phyloP scores from a whole-genome alignment of 2,113 vertebrate species.

The Micromys minutus region DNA sequence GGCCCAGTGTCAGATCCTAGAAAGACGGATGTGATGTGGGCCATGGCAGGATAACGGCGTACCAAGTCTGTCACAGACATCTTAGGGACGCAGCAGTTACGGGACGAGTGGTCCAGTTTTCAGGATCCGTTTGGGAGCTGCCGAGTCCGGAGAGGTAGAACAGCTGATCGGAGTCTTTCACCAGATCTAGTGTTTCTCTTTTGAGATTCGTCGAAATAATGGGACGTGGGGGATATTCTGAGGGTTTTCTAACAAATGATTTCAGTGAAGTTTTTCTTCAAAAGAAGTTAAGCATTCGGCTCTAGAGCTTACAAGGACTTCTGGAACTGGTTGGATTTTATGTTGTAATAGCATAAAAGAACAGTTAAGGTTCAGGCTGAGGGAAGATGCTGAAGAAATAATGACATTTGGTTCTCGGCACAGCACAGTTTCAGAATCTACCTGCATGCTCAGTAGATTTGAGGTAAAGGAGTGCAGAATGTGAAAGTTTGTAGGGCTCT shows the following conservation, averaged over 20 bases:
- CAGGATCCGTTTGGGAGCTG: constrained; percentile 10
- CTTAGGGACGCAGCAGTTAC: not conserved
- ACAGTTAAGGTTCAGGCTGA: not conserved
- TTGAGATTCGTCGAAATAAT: constrained; percentile 29
- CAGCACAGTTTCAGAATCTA: not conserved
- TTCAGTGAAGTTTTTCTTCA: constrained; percentile 31
- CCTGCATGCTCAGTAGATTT: not conserved
- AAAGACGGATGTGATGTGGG: not conserved
- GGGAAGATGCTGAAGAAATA: constrained; percentile 21
- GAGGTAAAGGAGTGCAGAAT: constrained; percentile 19
- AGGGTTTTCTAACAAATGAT: constrained; percentile 30
- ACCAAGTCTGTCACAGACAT: not conserved
- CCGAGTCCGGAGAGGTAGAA: constrained; percentile 27
- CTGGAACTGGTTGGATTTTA: constrained; percentile 51
- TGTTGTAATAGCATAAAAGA: not conserved
- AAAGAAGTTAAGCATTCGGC: not conserved
- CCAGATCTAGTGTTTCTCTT: constrained; percentile 39
- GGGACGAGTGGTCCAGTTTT: constrained; percentile 11
- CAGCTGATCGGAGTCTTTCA: constrained; percentile 50
- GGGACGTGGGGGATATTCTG: not conserved
- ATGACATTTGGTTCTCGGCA: not conserved
- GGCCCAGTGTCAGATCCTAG: not conserved
- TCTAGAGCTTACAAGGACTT: constrained; percentile 26
- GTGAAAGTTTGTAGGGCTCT: not conserved
- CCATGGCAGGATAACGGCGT: not conserved